Base-by-base conservation (phyloP, 2,113 vertebrate genomes). In the Notarius quadriscutis region DNA sequence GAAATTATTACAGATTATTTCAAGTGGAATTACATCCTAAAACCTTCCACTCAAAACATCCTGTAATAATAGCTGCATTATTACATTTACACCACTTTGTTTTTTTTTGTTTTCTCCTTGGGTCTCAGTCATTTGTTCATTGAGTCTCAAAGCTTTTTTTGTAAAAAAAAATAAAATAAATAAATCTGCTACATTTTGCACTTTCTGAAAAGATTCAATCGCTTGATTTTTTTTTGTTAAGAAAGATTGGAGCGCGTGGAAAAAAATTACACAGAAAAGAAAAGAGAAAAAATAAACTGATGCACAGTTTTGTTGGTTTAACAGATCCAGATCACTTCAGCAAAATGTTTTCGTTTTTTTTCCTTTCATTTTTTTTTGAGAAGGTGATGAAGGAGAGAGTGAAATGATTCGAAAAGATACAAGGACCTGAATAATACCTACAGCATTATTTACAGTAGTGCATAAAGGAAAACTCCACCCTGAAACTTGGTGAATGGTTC, bases 1-100 rank as follows among this genome's bases (percentile, higher is more conserved):
- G 58, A 80, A 60, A 90, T 90, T 77, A 91, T 89, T 88, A 85
- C 89, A 90, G 91, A 80, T 71, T 65, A 79, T 89, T 91, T 90
- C 82, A 87, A 89, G 84, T 84, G 57, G 72, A 58, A 71, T 34
- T 48, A 60, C 83, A 72, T 1, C 55, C 27, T 15, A 62, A 81
- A 65, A 55, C 18, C 11, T 11, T n/a, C 41, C 17, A 55, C 89
- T 90, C 87, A 81, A 91, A 90, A 88, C 63, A 77, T 41, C 88
- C 89, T 84, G 88, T 83, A 90, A 83, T 89, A 86, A 91, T 85
- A 86, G 77, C 82, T 34, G 82, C 30, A 53, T 84, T 62, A 67
- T 84, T 53, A 71, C 67, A 75, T 72, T 53, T 75, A 84, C 30
- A 41, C 81, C 83, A 84, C 83, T 60, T 65, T 11, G 0, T 58